Evolutionary conservation across 2,113 vertebrate species (phyloP).

Genomic region (Tupaia tana): DNA sequence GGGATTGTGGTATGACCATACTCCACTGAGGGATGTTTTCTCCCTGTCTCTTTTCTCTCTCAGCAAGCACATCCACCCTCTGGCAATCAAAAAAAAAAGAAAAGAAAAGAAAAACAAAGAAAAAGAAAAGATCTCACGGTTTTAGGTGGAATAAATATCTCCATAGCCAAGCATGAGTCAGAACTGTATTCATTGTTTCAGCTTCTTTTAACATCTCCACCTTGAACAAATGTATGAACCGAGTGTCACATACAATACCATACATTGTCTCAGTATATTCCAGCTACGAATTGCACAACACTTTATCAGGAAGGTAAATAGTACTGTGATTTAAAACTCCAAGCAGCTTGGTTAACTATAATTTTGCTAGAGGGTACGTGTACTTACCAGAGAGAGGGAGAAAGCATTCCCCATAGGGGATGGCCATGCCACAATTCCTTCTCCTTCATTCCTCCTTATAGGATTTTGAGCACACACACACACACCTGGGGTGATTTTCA

Average conservation of each 20-base stretch:
- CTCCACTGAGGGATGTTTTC: too few species aligned
- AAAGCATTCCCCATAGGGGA: too few species aligned
- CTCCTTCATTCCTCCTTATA: too few species aligned
- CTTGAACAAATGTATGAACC: constrained; percentile 1
- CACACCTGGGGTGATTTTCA: too few species aligned
- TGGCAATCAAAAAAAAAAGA: background rate
- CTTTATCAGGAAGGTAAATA: constrained; percentile 19
- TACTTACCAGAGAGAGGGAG: too few species aligned
- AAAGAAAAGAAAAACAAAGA: background rate
- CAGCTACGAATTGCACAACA: background rate
- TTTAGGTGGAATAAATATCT: constrained; percentile 10
- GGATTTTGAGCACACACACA: too few species aligned
- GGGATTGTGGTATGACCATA: too few species aligned
- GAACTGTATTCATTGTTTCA: background rate
- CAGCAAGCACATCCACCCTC: too few species aligned
- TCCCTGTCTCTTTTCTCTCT: too few species aligned
- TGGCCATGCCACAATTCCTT: too few species aligned
- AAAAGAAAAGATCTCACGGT: background rate
- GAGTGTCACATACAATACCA: background rate
- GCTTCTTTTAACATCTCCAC: background rate
- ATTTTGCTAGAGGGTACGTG: too few species aligned
- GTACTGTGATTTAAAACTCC: background rate
- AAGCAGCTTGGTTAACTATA: background rate
- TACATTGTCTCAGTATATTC: background rate
- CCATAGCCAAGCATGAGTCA: background rate